Evolutionary conservation across 2,113 vertebrate species (phyloP).

Genomic region (Heteronetta atricapilla): DNA sequence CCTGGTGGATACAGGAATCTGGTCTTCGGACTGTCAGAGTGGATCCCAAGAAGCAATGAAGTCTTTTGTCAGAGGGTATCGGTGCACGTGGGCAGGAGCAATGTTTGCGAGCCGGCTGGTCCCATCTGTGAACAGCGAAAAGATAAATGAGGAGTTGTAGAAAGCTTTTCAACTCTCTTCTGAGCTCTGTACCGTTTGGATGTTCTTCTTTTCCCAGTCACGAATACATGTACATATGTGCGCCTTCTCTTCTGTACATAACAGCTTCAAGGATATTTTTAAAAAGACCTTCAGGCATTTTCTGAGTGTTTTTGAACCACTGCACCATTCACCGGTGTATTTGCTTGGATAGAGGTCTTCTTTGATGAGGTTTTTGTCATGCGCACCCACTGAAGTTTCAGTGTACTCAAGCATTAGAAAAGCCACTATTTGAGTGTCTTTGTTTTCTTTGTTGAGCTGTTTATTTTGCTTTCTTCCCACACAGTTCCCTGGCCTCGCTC

Average conservation of each 20-base stretch:
- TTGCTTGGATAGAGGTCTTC: slow-evolving; percentile 67
- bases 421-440: slow-evolving; percentile 75
- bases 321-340: slow-evolving; percentile 41
- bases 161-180: neutral
- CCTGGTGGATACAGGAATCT: neutral
- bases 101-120: neutral
- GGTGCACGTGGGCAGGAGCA: neutral
- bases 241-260: neutral
- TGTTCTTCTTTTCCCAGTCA: neutral
- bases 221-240: neutral
- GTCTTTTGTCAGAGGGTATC: fast-evolving
- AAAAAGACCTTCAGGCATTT: neutral
- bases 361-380: slow-evolving; percentile 75
- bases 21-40: fast-evolving
- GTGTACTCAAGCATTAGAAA: slow-evolving; percentile 78
- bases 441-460: slow-evolving; percentile 85
- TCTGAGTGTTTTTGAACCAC: neutral
- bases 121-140: neutral
- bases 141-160: neutral
- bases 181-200: neutral
- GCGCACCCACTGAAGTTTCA: slow-evolving; percentile 71
- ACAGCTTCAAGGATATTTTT: neutral
- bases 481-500: slow-evolving; percentile 74
- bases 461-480: slow-evolving; percentile 85
- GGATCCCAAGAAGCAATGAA: neutral